These are phyloP conservation scores for Drepana falcataria DNA, from an alignment of 2,888 invertebrate genomes.

Conservation along the genomic window DNA sequence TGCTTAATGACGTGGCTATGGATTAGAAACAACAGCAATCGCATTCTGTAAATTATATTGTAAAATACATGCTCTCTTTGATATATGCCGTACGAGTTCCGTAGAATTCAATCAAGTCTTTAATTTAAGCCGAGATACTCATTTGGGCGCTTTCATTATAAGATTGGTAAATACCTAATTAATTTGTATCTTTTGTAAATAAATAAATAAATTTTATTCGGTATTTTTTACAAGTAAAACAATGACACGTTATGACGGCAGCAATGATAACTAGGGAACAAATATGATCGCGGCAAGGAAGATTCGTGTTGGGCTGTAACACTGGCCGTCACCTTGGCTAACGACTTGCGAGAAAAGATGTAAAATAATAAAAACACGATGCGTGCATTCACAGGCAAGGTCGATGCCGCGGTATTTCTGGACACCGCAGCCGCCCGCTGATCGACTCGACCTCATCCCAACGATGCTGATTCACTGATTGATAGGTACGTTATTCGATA, in stretches of 20 bases:
- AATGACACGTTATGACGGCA: not conserved
- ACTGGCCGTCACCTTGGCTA: slow-evolving; percentile 66
- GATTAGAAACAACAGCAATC: slow-evolving; percentile 9
- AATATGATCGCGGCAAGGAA: not conserved
- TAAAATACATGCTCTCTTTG: no score
- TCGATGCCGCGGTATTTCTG: slow-evolving; percentile 72
- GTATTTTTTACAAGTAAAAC: not conserved
- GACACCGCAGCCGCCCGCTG: slow-evolving; percentile 49
- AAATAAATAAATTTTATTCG: no score
- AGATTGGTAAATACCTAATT: no score
- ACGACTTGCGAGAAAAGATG: slow-evolving; percentile 48
- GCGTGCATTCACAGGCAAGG: slow-evolving; percentile 69
- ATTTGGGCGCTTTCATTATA: no score
- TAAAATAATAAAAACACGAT: slow-evolving; percentile 64
- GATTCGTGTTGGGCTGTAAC: slow-evolving; percentile 8
- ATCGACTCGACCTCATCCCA: slow-evolving; percentile 41
- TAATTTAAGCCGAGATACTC: no score
- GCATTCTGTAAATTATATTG: not conserved
- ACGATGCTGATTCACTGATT: slow-evolving; percentile 57
- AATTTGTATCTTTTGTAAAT: no score
- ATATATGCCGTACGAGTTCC: no score
- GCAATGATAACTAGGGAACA: no score
- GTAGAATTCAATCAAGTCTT: no score
- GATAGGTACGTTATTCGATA: slow-evolving; percentile 53
- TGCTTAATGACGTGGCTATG: slow-evolving; percentile 16